A percentile compares a stretch with the other conserved stretches of the same genome.
phyloP scores from a whole-genome alignment of 2,888 invertebrate species.

The Beris chalybata region DNA sequence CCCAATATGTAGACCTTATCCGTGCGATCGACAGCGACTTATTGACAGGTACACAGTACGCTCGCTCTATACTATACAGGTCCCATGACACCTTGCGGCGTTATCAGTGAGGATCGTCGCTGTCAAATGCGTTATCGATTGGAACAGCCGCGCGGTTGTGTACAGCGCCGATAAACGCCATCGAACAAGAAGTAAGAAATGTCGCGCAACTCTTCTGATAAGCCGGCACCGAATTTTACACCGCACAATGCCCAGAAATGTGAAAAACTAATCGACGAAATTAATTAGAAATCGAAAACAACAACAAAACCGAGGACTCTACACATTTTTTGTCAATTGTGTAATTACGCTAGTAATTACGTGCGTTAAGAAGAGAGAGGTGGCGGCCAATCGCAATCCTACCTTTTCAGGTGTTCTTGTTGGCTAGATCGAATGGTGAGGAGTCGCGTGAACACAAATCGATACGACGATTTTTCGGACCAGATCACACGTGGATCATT shows the following conservation, averaged over 20 bases:
- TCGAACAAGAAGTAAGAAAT: too few relatives aligned
- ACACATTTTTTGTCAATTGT: constrained; percentile 23
- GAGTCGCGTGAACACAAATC: too few relatives aligned
- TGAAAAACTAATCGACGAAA: too few relatives aligned
- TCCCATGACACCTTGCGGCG: constrained; percentile 22
- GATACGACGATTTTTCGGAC: too few relatives aligned
- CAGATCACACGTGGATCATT: too few relatives aligned
- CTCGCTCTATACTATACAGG: constrained; percentile 1
- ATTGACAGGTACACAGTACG: background rate
- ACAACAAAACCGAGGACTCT: background rate
- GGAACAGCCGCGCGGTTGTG: too few relatives aligned
- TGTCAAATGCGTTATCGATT: constrained; percentile 25
- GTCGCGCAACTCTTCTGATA: too few relatives aligned
- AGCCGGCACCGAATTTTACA: too few relatives aligned
- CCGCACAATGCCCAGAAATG: too few relatives aligned
- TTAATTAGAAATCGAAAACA: too few relatives aligned
- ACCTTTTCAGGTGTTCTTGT: background rate
- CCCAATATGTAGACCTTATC: constrained; percentile 3
- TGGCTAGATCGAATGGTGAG: too few relatives aligned
- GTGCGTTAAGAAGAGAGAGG: constrained; percentile 15
- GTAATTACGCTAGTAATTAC: constrained; percentile 32
- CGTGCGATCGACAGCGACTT: background rate
- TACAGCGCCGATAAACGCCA: too few relatives aligned
- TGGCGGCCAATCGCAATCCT: background rate
- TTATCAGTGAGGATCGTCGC: constrained; percentile 28